A percentile compares a stretch with the other conserved stretches of the same genome.
Conservation (phyloP, 2,888 invertebrate genomes). For the Pandemis corylana region DNA sequence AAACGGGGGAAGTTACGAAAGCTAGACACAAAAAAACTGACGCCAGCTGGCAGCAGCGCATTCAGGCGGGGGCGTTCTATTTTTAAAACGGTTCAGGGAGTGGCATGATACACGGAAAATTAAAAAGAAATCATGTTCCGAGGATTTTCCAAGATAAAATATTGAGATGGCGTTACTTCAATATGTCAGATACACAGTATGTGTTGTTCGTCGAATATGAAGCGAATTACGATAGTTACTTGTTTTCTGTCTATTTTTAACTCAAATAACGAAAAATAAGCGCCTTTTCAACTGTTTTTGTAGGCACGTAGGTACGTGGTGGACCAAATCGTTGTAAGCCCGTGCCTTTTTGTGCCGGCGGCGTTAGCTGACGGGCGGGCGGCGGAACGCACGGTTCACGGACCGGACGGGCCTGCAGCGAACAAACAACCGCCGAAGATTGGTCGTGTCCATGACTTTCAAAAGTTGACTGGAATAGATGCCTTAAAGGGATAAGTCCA, state of each 20-base stretch:
- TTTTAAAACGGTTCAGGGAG: not conserved
- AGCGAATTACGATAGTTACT: no score
- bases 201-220: no score
- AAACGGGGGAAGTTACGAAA: not conserved
- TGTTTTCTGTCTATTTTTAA: no score
- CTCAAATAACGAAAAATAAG: no score
- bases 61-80: not conserved
- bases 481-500: no score
- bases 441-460: not conserved
- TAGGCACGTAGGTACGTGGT: constrained; percentile 29
- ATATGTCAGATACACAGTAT: no score
- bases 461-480: no score
- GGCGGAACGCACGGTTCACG: constrained; percentile 13
- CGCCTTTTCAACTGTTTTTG: constrained; percentile 18
- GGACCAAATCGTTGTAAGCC: constrained; percentile 47
- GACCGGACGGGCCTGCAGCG: not conserved
- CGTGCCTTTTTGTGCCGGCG: constrained; percentile 48
- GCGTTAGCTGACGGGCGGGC: constrained; percentile 46
- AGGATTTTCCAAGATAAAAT: no score
- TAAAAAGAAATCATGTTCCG: not conserved
- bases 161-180: no score
- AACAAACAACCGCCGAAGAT: not conserved
- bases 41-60: not conserved
- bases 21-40: constrained; percentile 5
- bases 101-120: not conserved